phyloP scores from a whole-genome alignment of 2,797 vertebrate genomes.

The Pelobates cultripes region DNA sequence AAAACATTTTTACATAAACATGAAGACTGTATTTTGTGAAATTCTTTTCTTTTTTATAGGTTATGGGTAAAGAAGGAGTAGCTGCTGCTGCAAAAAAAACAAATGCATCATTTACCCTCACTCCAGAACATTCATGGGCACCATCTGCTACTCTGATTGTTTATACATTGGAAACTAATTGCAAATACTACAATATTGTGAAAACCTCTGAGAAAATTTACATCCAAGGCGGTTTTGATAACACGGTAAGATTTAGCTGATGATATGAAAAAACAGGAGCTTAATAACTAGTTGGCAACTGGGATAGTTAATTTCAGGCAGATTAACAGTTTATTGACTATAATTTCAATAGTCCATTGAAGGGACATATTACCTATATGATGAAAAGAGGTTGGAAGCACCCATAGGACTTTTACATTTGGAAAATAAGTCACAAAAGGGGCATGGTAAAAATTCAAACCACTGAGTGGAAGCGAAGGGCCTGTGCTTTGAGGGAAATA shows the following conservation, averaged over 20 bases:
- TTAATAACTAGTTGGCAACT: not conserved
- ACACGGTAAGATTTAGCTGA: slow-evolving; percentile 31
- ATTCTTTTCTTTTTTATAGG: slow-evolving; percentile 16
- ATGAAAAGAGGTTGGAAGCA: no score
- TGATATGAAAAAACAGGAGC: no score
- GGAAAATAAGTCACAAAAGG: no score
- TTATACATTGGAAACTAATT: slow-evolving; percentile 10
- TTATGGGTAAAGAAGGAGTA: slow-evolving; percentile 21
- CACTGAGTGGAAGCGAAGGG: no score
- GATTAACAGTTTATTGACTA: not conserved
- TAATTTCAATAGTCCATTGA: no score
- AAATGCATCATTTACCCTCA: slow-evolving; percentile 35
- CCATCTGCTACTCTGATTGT: slow-evolving; percentile 21
- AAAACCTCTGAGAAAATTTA: slow-evolving; percentile 9
- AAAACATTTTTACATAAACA: no score
- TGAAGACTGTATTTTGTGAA: no score
- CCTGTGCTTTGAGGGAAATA: no score
- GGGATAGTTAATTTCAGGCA: not conserved
- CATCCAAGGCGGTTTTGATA: slow-evolving; percentile 20
- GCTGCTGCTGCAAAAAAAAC: slow-evolving; percentile 28
- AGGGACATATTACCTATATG: no score
- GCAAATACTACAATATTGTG: not conserved
- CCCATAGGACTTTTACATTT: no score
- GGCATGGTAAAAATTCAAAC: no score
- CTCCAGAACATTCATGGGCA: slow-evolving; percentile 32